Conservation (phyloP, 2,797 vertebrate genomes). For the Coregonus sp. region DNA sequence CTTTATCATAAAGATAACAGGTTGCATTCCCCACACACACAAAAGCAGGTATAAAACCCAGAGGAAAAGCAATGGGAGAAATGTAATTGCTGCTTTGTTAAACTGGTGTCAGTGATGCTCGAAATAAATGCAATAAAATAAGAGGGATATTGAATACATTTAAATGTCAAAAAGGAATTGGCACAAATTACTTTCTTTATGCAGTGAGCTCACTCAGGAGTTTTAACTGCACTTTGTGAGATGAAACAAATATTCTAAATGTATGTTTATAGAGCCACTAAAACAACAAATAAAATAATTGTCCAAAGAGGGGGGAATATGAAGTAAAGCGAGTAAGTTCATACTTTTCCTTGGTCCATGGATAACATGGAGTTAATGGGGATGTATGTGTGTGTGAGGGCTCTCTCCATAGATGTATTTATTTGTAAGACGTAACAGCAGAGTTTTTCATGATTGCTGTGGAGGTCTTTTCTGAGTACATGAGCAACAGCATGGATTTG, state of each 20-base stretch:
- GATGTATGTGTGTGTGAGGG: conserved; percentile 51
- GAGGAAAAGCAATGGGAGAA: conserved; percentile 20
- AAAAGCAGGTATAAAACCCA: conserved; percentile 56
- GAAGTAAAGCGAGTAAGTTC: conserved; percentile 28
- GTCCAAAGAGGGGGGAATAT: background rate
- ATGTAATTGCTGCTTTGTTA: conserved; percentile 24
- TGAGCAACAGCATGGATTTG: conserved; percentile 13
- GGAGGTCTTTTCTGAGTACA: conserved; percentile 33
- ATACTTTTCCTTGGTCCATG: conserved; percentile 42
- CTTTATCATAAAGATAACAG: conserved; percentile 44
- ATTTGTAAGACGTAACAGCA: conserved; percentile 19
- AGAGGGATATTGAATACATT: conserved; percentile 48
- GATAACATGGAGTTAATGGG: conserved; percentile 35
- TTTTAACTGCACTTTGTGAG: conserved; percentile 31
- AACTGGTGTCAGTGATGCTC: conserved; percentile 32
- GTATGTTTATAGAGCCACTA: conserved; percentile 43
- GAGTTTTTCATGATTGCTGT: conserved; percentile 32
- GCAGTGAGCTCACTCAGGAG: conserved; percentile 30
- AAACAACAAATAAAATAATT: conserved; percentile 47
- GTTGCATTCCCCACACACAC: conserved; percentile 45
- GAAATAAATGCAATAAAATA: conserved; percentile 61
- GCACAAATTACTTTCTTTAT: conserved; percentile 27
- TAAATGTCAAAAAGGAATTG: conserved; percentile 56
- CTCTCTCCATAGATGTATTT: conserved; percentile 43
- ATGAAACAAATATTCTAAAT: conserved; percentile 50